Base-by-base conservation (phyloP, 2,113 vertebrate species). In the Todiramphus chloris region DNA sequence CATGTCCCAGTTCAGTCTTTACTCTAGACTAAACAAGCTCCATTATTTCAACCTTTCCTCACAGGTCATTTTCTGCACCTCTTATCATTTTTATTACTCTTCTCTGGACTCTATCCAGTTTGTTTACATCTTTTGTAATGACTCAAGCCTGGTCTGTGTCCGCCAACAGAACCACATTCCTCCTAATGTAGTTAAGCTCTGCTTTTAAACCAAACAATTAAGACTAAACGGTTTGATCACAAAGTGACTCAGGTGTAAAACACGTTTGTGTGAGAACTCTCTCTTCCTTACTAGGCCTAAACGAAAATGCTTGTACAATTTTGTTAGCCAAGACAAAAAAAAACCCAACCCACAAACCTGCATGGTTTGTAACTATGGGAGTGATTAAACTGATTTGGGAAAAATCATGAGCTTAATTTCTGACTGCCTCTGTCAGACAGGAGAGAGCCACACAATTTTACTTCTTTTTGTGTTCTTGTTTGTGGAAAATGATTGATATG, bases 21-120 rank as follows among this genome's bases (percentile, higher is more conserved):
- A n/a, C 21, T 84, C 74, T 68, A 96, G 89, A 96, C 96, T 95
- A 96, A 96, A 97, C 89, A 95, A 89, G 27, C 13, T 78, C 74
- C 62, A 89, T 94, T 94, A 91, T 93, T 96, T 84, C 39, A 75
- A 13, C 51, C 77, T 91, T 92, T 91, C 48, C 44, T 94, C 83
- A 76, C 60, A 82, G 87, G 66, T 89, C 27, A 82, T 69, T 76
- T 90, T 94, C 58, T 79, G 13, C 20, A 68, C 27, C 74, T 91
- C 84, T 87, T 79, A 73, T 41, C 19, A 85, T 59, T 93, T 96
- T 96, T 94, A 93, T 93, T 87, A 44, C 44, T 53, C 51, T 95
- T 87, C 75, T 87, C 79, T 94, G 94, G 75, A 83, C 21, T 92
- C n/a, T 79, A 20, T 94, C 60, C 75, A 77, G 43, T 86, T 95